Evolutionary conservation across 2,797 vertebrate species (phyloP).

Genomic region (Melanotaenia maccullochi): DNA sequence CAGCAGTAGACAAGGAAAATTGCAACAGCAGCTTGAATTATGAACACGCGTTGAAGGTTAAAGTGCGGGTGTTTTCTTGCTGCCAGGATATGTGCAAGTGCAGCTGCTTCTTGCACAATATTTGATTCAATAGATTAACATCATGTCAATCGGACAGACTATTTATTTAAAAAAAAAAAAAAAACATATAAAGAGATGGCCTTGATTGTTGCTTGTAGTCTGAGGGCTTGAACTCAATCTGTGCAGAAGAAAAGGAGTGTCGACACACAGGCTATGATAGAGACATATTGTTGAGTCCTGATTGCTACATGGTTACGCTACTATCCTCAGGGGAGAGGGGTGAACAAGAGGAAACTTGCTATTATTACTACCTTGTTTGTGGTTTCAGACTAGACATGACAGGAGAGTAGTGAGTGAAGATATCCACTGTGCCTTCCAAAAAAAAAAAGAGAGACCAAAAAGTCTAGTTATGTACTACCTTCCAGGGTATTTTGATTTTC

Average conservation of each 20-base stretch:
- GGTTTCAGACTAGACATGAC: conserved; percentile 63
- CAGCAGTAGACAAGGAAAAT: neutral
- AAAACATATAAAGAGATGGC: conserved; percentile 51
- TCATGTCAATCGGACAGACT: conserved; percentile 57
- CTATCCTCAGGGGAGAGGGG: conserved; percentile 40
- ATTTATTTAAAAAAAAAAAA: conserved; percentile 36
- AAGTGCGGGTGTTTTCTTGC: conserved; percentile 32
- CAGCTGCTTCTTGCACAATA: conserved; percentile 31
- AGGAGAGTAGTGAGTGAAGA: conserved; percentile 43
- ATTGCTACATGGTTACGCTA: conserved; percentile 59
- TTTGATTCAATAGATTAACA: conserved; percentile 59
- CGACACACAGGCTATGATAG: conserved; percentile 29
- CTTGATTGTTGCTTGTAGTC: conserved; percentile 43
- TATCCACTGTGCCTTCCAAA: conserved; percentile 36
- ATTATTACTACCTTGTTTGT: conserved; percentile 70
- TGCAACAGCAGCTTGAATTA: conserved; percentile 24
- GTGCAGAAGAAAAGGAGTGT: conserved; percentile 38
- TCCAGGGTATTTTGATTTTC: neutral
- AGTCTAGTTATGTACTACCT: conserved; percentile 20
- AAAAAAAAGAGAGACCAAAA: conserved; percentile 32
- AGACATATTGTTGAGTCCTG: conserved; percentile 50
- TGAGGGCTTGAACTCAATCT: conserved; percentile 78
- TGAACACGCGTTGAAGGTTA: conserved; percentile 37
- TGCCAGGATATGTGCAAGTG: conserved; percentile 13
- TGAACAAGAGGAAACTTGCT: conserved; percentile 55